These are phyloP conservation scores for Vulpes ferrilata DNA, from an alignment of 2,113 vertebrate species.

Conservation along the genomic window DNA sequence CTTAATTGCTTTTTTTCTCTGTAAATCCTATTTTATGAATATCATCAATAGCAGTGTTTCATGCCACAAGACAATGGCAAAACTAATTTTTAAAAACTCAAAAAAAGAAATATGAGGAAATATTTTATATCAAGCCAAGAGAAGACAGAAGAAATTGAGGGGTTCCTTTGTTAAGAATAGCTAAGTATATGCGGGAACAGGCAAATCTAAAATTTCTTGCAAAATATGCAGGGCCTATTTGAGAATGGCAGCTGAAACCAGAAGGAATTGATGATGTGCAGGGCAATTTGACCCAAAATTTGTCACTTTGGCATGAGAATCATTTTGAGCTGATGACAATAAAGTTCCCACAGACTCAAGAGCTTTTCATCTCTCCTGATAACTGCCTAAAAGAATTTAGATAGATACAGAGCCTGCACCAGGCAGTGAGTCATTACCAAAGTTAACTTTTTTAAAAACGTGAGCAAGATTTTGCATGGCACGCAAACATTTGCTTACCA, in stretches of 20 bases:
- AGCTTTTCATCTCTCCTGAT: neutral
- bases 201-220: neutral
- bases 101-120: neutral
- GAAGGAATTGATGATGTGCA: neutral
- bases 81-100: constrained; percentile 15
- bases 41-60: neutral
- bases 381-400: neutral
- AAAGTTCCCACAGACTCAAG: neutral
- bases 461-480: neutral
- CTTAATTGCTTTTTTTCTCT: neutral
- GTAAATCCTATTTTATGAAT: neutral
- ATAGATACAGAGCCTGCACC: neutral
- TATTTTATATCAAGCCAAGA: neutral
- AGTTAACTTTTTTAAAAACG: neutral
- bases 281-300: neutral
- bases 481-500: neutral
- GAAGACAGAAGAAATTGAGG: neutral
- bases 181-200: neutral
- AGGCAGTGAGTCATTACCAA: neutral
- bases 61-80: neutral
- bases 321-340: neutral
- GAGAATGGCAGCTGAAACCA: neutral
- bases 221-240: neutral
- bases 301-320: neutral
- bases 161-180: neutral